Evolutionary conservation across 2,797 vertebrate genomes (phyloP).

Genomic region (Pangasius djambal): DNA sequence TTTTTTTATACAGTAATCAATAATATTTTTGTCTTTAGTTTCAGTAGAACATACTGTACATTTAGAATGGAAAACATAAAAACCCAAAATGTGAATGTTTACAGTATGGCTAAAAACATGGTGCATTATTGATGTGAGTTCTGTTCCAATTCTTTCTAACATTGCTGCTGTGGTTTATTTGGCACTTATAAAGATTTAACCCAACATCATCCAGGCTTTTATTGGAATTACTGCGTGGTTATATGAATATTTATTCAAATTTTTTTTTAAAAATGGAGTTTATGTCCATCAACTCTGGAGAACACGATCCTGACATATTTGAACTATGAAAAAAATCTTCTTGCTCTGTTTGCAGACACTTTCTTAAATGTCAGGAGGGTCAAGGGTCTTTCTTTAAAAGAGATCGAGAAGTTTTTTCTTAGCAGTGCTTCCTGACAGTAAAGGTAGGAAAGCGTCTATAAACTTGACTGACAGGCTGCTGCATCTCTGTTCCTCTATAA

Average conservation of each 20-base stretch:
- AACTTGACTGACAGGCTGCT: slow-evolving; percentile 14
- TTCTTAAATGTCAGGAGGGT: slow-evolving; percentile 22
- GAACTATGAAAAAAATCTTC: background rate
- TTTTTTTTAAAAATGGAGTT: background rate
- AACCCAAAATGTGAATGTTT: background rate
- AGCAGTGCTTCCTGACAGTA: background rate
- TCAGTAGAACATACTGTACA: background rate
- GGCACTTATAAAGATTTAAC: background rate
- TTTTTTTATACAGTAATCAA: background rate
- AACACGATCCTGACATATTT: background rate
- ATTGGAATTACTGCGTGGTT: background rate
- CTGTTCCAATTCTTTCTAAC: background rate
- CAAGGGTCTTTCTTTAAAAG: slow-evolving; percentile 11
- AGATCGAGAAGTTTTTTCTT: background rate
- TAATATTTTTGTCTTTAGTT: background rate
- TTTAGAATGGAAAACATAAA: background rate
- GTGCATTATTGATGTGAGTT: background rate
- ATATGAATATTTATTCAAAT: background rate
- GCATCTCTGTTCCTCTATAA: background rate
- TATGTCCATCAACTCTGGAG: background rate
- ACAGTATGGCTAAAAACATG: background rate
- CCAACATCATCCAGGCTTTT: background rate
- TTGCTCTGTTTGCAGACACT: background rate
- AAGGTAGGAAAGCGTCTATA: background rate
- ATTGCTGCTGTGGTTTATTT: background rate